Evolutionary conservation across 2,113 vertebrate genomes (phyloP).

Genomic region (Sula dactylatra): DNA sequence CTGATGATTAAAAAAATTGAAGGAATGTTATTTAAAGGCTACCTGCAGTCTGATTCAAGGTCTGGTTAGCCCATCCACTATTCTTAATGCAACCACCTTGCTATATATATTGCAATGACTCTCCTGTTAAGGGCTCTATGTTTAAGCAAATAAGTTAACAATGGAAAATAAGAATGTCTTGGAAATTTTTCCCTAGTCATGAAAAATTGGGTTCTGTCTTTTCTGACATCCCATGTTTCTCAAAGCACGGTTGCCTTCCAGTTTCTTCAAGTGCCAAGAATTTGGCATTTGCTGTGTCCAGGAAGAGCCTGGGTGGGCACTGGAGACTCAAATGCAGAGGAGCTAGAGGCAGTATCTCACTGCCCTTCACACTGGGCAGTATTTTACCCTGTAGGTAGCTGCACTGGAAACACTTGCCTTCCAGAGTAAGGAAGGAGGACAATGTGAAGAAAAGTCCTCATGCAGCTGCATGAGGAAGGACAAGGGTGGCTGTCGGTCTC

Average conservation of each 20-base stretch:
- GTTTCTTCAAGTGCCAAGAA: not conserved
- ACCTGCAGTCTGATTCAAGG: conserved; percentile 13
- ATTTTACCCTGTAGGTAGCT: not conserved
- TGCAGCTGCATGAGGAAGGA: not conserved
- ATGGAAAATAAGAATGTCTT: conserved; percentile 35
- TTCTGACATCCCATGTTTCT: not conserved
- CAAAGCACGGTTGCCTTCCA: not conserved
- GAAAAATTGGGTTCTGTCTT: not conserved
- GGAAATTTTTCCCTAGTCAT: not conserved
- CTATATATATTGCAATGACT: not conserved
- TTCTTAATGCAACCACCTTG: conserved; percentile 18
- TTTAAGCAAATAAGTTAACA: conserved; percentile 55
- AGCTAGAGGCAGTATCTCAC: not conserved
- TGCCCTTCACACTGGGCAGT: too few relatives aligned
- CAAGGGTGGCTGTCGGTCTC: not conserved
- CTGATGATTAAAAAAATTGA: not conserved
- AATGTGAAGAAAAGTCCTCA: not conserved
- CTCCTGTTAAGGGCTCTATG: not conserved
- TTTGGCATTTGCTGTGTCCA: not conserved
- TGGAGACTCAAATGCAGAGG: not conserved
- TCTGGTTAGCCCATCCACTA: not conserved
- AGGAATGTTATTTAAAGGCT: conserved; percentile 50
- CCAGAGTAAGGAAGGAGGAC: not conserved
- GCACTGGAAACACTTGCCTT: not conserved
- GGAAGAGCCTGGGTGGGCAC: not conserved